Base-by-base conservation (phyloP, 2,113 vertebrate genomes). In the Indicator maculatus region DNA sequence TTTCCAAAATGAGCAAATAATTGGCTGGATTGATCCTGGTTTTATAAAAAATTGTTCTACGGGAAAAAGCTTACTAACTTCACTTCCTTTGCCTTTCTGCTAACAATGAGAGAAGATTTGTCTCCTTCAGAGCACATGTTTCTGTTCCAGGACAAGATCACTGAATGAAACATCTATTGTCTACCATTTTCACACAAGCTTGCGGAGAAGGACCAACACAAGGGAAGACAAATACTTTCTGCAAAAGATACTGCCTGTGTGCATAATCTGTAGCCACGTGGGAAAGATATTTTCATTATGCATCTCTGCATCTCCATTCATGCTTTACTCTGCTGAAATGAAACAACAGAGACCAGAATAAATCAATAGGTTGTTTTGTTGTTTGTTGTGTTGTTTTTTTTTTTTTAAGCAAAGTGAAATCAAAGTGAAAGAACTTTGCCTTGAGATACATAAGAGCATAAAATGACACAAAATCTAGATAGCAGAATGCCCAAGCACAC, bases 1-100 rank as follows among this genome's bases (percentile, higher is more conserved):
- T 83, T 88, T 88, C 74, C 58, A 84, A 89, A 78, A 93, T 52
- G 7, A 93, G 56, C 14, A 87, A 91, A 67, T 67, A 81, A 84
- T 55, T 66, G 36, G 3, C 26, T 10, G 41, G 33, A 55, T 67
- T 71, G 12, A 60, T 93, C 7, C 31, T 70, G 16, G 8, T 52
- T 84, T 82, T 79, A 27, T 38, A 71, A 56, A 74, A 88, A 21
- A 64, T 52, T 14, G 5, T 52, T 80, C 81, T 45, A 15, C n/a
- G 52, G 7, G 23, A 14, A 86, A 86, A 78, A 75, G 20, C 2
- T 78, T 70, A 67, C 71, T 77, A 18, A n/a, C 47, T 88, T 88
- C 56, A 71, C 14, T 76, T 65, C 16, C n/a, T 88, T 66, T 67
- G 14, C 66, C 45, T 63, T 66, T 66, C 56, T 81, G 23, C 16